Evolutionary conservation across 2,888 invertebrate genomes (phyloP), one percentile per base, ranked within the genome.

Genomic region (Apotomis capreana): DNA sequence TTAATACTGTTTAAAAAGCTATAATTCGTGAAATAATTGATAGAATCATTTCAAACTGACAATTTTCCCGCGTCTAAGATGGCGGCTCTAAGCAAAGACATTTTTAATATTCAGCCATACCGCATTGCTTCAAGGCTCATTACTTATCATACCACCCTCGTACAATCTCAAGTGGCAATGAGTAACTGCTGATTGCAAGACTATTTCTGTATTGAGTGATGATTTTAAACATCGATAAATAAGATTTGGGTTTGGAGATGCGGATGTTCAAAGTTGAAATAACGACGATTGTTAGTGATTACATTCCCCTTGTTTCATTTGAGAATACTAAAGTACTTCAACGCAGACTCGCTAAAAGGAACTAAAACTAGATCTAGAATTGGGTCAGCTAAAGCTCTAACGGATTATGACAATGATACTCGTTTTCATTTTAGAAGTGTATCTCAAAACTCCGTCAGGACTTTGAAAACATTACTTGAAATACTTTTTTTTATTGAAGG

Each of bases 161-260:
- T n/a, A n/a, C 57, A 62, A 62, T 71, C 67, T 71, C 67, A 8
- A 62, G 61, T 62, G 57, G 36, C 57, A 26, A 55, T 67, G 65
- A 37, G 49, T 26, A 59, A 40, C 46, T 13, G 44, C 70, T 46
- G 54, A 70, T 54, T 70, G 60, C 60, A 10, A 70, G 54, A 70
- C 59, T 55, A 61, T 61, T 54, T 55, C 46, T 60, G 59, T 65
- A 55, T 64, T 46, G 54, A 60, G 37, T 44, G n/a, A 26, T 40
- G 52, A 46, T 60, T 55, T 54, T 54, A 54, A 65, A 64, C 70
- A 36, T 46, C 46, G 49, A 37, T 13, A 54, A 65, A 58, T 13
- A 67, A 5, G 3, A 58, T 46, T 65, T 37, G 15, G 60, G 36
- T 62, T 57, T 57, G 26, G 9, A 61, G 10, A 49, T 55, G 57